These are phyloP conservation scores for Cervus canadensis DNA, from an alignment of 2,113 vertebrate genomes.

Conservation along the genomic window DNA sequence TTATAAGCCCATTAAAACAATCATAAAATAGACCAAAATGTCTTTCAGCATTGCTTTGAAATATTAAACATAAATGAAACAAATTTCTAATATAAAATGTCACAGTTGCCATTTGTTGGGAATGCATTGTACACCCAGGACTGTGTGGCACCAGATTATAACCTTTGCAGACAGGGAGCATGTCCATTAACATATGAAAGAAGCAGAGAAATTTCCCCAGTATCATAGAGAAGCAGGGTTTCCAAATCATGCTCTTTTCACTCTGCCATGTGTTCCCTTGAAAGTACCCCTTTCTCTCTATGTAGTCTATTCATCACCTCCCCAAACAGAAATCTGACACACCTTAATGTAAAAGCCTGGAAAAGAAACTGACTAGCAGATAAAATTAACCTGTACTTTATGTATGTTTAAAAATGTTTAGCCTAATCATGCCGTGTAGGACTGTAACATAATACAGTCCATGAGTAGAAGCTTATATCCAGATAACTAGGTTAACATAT, in stretches of 20 bases:
- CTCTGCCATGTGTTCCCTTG: not conserved
- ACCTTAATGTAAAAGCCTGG: not conserved
- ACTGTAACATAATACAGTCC: not conserved
- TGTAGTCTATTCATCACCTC: not conserved
- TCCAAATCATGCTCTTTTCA: not conserved
- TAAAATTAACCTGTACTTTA: not conserved
- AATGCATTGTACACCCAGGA: not conserved
- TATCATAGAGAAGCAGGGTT: not conserved
- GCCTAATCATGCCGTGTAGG: not conserved
- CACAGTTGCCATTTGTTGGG: not conserved
- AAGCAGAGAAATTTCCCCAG: not conserved
- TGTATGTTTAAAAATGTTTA: conserved; percentile 7
- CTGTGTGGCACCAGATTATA: not conserved
- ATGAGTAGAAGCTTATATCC: not conserved
- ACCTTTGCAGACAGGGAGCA: not conserved
- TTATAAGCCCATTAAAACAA: not conserved
- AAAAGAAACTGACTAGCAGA: not conserved
- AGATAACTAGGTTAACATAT: not conserved
- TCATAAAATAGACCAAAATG: not conserved
- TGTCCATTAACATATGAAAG: not conserved
- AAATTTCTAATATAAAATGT: conserved; percentile 37
- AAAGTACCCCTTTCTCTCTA: not conserved
- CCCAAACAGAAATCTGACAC: not conserved
- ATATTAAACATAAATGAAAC: not conserved
- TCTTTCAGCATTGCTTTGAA: not conserved